Evolutionary conservation across 2,113 vertebrate species (phyloP), one percentile per base, ranked within the genome.

Genomic region (Asarcornis scutulata): DNA sequence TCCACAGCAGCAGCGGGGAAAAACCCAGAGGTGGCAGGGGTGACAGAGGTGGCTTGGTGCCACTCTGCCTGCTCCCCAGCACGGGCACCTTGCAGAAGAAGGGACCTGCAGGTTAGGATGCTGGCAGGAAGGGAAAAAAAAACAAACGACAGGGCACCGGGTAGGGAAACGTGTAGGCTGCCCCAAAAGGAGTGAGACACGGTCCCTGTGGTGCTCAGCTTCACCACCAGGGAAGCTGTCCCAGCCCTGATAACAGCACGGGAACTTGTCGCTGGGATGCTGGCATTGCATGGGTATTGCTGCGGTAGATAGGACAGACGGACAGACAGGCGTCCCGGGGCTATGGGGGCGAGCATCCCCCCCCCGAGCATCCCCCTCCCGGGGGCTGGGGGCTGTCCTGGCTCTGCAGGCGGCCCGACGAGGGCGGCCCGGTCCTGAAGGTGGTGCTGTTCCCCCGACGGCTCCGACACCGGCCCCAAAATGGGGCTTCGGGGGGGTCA

Each of bases 151-250:
- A 16, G 63, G 48, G n/a, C 4, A 16, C 6, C 32, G 71, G 66
- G 44, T 63, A 68, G 15, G 53, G 13, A 23, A 32, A 16, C 40
- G n/a, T 13, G 25, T 48, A 68, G 62, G 34, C 36, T 88, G 52
- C 36, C n/a, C 31, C 26, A 15, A 27, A 78, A 34, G 64, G 52
- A 73, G 38, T 2, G 26, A 74, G 14, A 32, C 0, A 0, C 2
- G 4, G 9, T 67, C 32, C 68, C 50, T 58, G 53, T 21, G 38
- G 13, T 66, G 50, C 11, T 42, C 4, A 2, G 9, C 44, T 77
- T 81, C 26, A 55, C 59, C 83, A 48, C 42, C 2, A 5, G 73
- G 44, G 13, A 34, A 29, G 31, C 42, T 83, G 38, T 73, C 40
- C 52, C 60, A 71, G 55, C 38, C 59, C 71, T 10, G 59, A 12